Base-by-base conservation (phyloP, 2,888 invertebrate species). In the Odontocolon sp. region DNA sequence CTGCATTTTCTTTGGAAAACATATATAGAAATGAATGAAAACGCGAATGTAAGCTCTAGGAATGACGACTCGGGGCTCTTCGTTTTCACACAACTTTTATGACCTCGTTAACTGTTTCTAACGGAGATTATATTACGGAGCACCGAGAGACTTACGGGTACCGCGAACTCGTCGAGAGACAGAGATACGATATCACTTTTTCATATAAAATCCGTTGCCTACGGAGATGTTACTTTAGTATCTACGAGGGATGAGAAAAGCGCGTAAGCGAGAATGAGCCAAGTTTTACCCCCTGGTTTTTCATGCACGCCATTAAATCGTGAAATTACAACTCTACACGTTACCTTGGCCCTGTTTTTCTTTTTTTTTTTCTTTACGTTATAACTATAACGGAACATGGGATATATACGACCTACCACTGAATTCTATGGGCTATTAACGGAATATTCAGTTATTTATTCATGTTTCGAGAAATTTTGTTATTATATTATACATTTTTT, bases 161-260 rank as follows among this genome's bases (percentile, higher is more conserved):
- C 28, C 63, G 50, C 40, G n/a, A 42, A 42, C 61, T 38, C 21
- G 8, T 1, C 16, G 31, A 26, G 75, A 66, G 69, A 75, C 57
- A 75, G 75, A 66, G 69, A 75, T 64, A 75, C 59, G 31, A 52
- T 57, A 56, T 45, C n/a, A 50, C 56, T 61, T 59, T 33, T 23
- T 50, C n/a, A 47, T 38, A 56, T 21, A 68, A 74, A 63, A 63
- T 68, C 38, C 36, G 11, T 47, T 23, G 45, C 36, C n/a, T 47
- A 38, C 47, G 42, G 52, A 52, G 21, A n/a, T n/a, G n/a, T n/a
- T n/a, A n/a, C n/a, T n/a, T n/a, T 54, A 66, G 18, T 40, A 18
- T 8, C 4, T 9, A 9, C 45, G 21, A n/a, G 28, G 31, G 1
- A 14, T 8, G 52, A 6, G 52, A 31, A 28, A 28, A 6, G 11